A percentile compares a stretch with the other conserved stretches of the same genome.
Evolutionary conservation across 2,888 invertebrate genomes (phyloP).

Genomic region (Microplitis deprimator): DNA sequence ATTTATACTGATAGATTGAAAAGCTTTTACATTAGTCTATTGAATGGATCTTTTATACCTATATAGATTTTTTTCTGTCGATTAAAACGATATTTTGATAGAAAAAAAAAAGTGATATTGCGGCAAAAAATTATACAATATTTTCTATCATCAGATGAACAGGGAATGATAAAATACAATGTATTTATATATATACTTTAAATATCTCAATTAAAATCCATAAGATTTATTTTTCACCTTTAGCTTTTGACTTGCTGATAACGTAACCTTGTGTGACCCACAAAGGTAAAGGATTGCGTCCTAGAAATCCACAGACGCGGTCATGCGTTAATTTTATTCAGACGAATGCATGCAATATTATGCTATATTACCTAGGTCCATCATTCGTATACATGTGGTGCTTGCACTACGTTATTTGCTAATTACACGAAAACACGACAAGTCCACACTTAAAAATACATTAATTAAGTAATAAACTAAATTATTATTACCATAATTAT

Average conservation of each 20-base stretch:
- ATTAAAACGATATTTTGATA: neutral
- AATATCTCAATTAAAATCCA: too few relatives aligned
- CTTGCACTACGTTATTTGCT: slow-evolving; percentile 5
- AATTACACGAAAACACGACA: neutral
- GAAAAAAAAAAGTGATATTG: neutral
- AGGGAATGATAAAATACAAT: neutral
- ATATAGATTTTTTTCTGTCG: neutral
- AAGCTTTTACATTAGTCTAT: neutral
- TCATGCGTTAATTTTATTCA: slow-evolving; percentile 37
- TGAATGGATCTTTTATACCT: neutral
- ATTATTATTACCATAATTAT: too few relatives aligned
- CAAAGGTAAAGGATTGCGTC: slow-evolving; percentile 28
- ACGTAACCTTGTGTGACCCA: slow-evolving; percentile 31
- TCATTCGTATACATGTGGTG: neutral
- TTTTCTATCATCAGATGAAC: neutral
- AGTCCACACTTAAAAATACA: too few relatives aligned
- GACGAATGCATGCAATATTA: slow-evolving; percentile 12
- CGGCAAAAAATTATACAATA: neutral
- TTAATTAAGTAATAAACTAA: too few relatives aligned
- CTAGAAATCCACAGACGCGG: slow-evolving; percentile 35
- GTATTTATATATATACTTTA: too few relatives aligned
- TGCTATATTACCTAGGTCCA: neutral
- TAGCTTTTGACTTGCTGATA: slow-evolving; percentile 12
- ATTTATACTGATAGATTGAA: neutral
- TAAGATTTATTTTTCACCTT: slow-evolving; percentile 17